Percentiles rank a stretch among this genome's conserved stretches.
Conservation (phyloP, 2,797 vertebrate genomes). For the Periophthalmus magnuspinnatus region DNA sequence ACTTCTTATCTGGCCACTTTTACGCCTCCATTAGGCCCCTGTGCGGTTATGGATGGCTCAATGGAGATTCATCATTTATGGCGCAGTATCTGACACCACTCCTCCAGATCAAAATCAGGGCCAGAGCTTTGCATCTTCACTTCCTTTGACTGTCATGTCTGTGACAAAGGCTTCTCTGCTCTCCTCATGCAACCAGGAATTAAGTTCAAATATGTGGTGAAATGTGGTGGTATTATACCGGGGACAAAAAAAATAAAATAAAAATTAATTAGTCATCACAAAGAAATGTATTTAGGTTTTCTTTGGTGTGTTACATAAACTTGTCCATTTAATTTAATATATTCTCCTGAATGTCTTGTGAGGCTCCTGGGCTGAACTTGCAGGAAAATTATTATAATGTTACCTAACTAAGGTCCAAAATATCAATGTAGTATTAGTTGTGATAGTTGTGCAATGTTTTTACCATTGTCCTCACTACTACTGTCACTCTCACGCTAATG, state of each 20-base stretch:
- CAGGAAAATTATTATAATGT: not conserved
- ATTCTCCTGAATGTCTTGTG: not conserved
- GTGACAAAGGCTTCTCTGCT: not conserved
- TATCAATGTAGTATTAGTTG: no score
- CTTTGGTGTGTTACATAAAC: conserved; percentile 30
- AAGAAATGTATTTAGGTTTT: not conserved
- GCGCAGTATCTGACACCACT: conserved; percentile 61
- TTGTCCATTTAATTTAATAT: conserved; percentile 23
- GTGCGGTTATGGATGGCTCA: conserved; percentile 77
- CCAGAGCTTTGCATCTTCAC: conserved; percentile 37
- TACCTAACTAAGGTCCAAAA: no score
- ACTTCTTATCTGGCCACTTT: conserved; percentile 78
- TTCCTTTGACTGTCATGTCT: conserved; percentile 25
- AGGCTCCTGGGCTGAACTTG: not conserved
- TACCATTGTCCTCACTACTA: no score
- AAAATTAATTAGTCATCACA: not conserved
- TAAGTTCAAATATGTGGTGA: not conserved
- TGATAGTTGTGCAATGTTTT: no score
- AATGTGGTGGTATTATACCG: not conserved
- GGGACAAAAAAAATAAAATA: not conserved
- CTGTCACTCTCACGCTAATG: no score
- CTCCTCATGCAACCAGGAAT: not conserved
- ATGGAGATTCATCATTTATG: conserved; percentile 76
- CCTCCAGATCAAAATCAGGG: conserved; percentile 59
- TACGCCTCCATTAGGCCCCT: conserved; percentile 77